Conservation (phyloP, 1,140 invertebrate genomes). For the Nylanderia fulva region DNA sequence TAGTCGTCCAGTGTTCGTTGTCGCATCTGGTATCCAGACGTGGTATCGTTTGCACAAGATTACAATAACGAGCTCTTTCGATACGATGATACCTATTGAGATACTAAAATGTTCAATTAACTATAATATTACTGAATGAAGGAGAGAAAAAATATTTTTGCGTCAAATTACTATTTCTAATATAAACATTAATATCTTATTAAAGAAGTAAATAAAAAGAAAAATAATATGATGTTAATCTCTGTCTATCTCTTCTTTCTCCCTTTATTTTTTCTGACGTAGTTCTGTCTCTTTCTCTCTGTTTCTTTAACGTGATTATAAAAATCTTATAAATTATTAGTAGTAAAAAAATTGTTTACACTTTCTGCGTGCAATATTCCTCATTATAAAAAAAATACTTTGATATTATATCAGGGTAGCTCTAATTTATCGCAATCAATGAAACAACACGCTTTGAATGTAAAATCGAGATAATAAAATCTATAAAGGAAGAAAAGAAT, state of each 20-base stretch:
- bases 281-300: too few relatives aligned
- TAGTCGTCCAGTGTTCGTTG: conserved; percentile 5
- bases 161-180: not conserved
- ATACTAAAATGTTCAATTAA: conserved; percentile 29
- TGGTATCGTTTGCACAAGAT: conserved; percentile 44
- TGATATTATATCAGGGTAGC: not conserved
- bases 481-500: conserved; percentile 2
- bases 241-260: too few relatives aligned
- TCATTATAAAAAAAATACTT: conserved; percentile 26
- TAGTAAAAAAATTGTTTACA: conserved; percentile 3
- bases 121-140: not conserved
- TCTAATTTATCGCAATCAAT: conserved; percentile 8
- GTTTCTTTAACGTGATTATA: not conserved
- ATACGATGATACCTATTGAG: conserved; percentile 27
- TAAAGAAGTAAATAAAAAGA: not conserved
- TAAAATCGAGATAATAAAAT: conserved; percentile 26
- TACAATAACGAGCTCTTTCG: conserved; percentile 33
- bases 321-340: not conserved
- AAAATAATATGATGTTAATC: not conserved
- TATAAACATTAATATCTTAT: conserved; percentile 21
- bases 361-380: not conserved
- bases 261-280: too few relatives aligned
- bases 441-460: not conserved
- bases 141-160: not conserved
- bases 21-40: conserved; percentile 66